Base-by-base conservation (phyloP, 1,140 invertebrate species). In the Parapsyche elsis region DNA sequence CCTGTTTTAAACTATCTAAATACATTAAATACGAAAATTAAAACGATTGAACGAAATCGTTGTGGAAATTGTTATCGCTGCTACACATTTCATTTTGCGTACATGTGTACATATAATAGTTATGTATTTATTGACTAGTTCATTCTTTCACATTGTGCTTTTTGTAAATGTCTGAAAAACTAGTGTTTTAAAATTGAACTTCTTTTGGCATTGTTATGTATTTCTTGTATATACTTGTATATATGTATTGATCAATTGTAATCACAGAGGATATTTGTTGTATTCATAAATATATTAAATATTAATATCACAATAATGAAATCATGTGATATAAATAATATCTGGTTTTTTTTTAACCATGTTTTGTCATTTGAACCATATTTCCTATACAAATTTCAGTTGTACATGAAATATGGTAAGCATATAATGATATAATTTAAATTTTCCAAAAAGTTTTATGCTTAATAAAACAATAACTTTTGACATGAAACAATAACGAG, bases 181-280 rank as follows among this genome's bases (percentile, higher is more conserved):
- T 61, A 19, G 16, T 9, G 16, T 19, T 61, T 19, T 9, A 61
- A 9, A 21, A 61, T 19, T 21, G 30, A 38, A 53, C 24, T 67
- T 67, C 9, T 61, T 61, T 67, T n/a, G 24, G 24, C 64, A 67
- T 67, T 67, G 64, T 67, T 26, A 67, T 26, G 24, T 67, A 67
- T 67, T 67, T 45, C 16, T 75, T 75, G 73, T 75, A 75, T 57
- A 75, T 75, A 75, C 19, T 53, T 75, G 73, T 75, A 75, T 45
- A 75, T 75, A 75, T 38, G 26, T 45, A 75, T 24, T 75, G 44
- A 45, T 75, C 24, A 75, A 75, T 49, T 67, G 19, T 38, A 26
- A 53, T 53, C 49, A 53, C 49, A 16, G 49, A 53, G 53, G n/a
- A 77, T 77, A 77, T 77, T 64, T 77, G 53, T 64, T 77, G 24